These are phyloP conservation scores for Characodon lateralis DNA, from an alignment of 2,797 vertebrate genomes.

Conservation along the genomic window DNA sequence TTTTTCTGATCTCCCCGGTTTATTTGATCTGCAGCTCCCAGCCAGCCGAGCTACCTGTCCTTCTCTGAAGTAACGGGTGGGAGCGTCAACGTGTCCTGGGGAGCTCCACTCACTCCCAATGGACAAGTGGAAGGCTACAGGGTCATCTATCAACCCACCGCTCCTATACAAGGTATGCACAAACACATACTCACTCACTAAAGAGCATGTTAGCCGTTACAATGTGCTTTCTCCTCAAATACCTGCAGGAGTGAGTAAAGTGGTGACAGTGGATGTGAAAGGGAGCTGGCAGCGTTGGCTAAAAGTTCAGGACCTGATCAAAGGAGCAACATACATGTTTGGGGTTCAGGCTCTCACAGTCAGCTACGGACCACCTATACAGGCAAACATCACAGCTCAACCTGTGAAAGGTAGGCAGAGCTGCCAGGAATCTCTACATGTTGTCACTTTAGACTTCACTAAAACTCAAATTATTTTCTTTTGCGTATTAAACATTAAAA, in stretches of 20 bases:
- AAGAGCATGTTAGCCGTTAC: constrained; percentile 3
- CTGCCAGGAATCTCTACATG: neutral
- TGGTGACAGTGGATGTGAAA: constrained; percentile 93
- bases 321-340: constrained; percentile 89
- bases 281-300: constrained; percentile 94
- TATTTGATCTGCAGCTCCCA: constrained; percentile 82
- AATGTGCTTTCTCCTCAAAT: neutral
- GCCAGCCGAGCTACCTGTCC: constrained; percentile 86
- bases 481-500: neutral
- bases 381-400: constrained; percentile 90
- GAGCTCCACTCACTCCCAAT: constrained; percentile 87
- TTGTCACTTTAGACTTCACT: neutral
- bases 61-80: constrained; percentile 94
- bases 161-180: constrained; percentile 87
- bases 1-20: neutral
- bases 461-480: neutral
- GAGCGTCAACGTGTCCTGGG: constrained; percentile 95
- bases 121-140: constrained; percentile 94
- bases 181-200: neutral
- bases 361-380: constrained; percentile 86
- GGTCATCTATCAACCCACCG: constrained; percentile 90
- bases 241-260: constrained; percentile 90
- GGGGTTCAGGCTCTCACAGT: constrained; percentile 92
- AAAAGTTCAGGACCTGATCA: constrained; percentile 91
- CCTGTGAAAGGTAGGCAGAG: constrained; percentile 85